Percentiles rank a stretch among this genome's conserved stretches.
Conservation (phyloP, 2,888 invertebrate genomes). For the Brenthis hecate region DNA sequence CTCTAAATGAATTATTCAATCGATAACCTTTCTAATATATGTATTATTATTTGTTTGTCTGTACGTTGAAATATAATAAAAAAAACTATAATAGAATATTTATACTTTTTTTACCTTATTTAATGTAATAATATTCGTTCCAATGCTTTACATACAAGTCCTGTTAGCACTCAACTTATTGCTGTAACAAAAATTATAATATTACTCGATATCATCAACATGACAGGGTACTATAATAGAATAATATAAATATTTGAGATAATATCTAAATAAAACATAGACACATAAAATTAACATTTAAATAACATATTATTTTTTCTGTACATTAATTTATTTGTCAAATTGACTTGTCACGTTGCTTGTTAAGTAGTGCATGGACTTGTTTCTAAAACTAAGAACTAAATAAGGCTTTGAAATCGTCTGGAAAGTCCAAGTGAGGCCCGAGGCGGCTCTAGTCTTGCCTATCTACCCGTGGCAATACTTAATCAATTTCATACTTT, state of each 20-base stretch:
- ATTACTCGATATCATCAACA: no score
- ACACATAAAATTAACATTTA: not conserved
- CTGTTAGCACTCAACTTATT: no score
- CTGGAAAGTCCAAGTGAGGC: constrained; percentile 35
- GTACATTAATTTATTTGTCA: constrained; percentile 2
- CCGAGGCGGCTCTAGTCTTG: constrained; percentile 23
- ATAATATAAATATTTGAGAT: no score
- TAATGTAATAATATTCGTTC: no score
- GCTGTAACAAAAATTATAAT: no score
- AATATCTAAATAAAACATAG: no score
- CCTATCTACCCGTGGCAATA: constrained; percentile 22
- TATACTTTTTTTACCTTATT: no score
- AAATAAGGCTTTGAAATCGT: constrained; percentile 18
- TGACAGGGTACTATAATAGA: no score
- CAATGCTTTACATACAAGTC: no score
- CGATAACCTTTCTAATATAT: not conserved
- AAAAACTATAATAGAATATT: not conserved
- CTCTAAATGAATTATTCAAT: constrained; percentile 7
- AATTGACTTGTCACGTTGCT: constrained; percentile 15
- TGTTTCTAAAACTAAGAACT: constrained; percentile 14
- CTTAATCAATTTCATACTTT: constrained; percentile 38
- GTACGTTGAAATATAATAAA: not conserved
- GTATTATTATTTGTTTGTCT: not conserved
- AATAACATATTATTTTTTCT: not conserved
- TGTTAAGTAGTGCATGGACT: constrained; percentile 1